Percentiles rank a stretch among this genome's conserved stretches.
Conservation (phyloP, 2,113 vertebrate species). For the Sialia sialis region DNA sequence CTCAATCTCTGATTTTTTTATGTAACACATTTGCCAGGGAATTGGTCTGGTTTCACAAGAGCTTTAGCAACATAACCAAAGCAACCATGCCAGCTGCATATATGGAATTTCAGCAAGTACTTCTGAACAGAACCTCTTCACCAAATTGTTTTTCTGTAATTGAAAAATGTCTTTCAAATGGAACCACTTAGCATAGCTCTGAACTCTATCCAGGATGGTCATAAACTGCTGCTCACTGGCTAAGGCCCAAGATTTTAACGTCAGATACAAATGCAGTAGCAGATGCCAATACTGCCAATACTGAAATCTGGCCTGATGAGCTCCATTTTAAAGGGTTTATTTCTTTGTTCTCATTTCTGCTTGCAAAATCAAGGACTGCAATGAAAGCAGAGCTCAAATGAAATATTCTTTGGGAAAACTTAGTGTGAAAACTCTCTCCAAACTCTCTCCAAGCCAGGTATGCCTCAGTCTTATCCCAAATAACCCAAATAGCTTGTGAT, state of each 20-base stretch:
- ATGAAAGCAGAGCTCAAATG: neutral
- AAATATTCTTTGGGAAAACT: neutral
- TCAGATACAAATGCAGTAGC: conserved; percentile 28
- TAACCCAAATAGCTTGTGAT: neutral
- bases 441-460: neutral
- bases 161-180: conserved; percentile 66
- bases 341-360: conserved; percentile 12
- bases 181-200: conserved; percentile 58
- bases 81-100: conserved; percentile 36
- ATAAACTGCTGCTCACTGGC: conserved; percentile 38
- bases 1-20: neutral
- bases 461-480: neutral
- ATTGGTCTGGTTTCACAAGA: neutral
- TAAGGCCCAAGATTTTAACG: conserved; percentile 31
- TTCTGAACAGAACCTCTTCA: conserved; percentile 51
- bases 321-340: neutral
- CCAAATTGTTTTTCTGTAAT: conserved; percentile 65
- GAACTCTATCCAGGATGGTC: conserved; percentile 37
- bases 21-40: neutral
- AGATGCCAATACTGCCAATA: neutral
- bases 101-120: conserved; percentile 58
- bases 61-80: conserved; percentile 45
- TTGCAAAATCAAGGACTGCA: neutral
- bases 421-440: neutral
- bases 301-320: neutral